Evolutionary conservation across 2,797 vertebrate genomes (phyloP), one percentile per base, ranked within the genome.

Genomic region (Rhyacichthys aspro): DNA sequence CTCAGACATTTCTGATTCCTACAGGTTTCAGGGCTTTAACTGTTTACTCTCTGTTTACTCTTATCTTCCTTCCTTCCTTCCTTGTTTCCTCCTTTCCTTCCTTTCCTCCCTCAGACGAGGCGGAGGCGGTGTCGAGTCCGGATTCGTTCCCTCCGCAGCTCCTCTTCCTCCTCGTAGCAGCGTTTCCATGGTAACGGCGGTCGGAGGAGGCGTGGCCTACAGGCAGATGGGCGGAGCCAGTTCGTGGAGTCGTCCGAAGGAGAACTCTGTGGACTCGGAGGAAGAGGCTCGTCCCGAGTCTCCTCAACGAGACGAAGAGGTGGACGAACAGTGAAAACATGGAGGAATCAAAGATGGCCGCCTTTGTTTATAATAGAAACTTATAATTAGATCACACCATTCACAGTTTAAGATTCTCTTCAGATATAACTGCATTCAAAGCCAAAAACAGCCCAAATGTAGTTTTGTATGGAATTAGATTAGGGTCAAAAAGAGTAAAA

Each of bases 31-130:
- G 74, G 33, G 53, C 38, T 67, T 71, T 7, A n/a, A 17, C 23
- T 23, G 9, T 33, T 1, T 45, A n/a, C 9, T 50, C 64, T 74
- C 59, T 63, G 47, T 58, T 76, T 61, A 66, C 68, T 19, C 63
- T 66, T 54, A 67, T 70, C 63, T 59, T n/a, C n/a, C n/a, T n/a
- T n/a, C 69, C 65, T 55, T 67, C 53, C 56, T 64, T 46, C 56
- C 39, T 42, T 56, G 71, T 77, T 70, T 81, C 65, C 68, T 83
- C 64, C 65, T 28, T 57, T 70, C 71, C 76, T 69, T 80, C 63
- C 68, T 82, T 28, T 63, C 45, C 48, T 67, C 70, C n/a, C 59
- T 56, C 75, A 90, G 88, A 76, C 86, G 86, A 43, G 76, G 85
- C 1, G 62, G 67, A 11, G 50, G 60, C 3, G 14, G 46, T 0